These are phyloP conservation scores for Psettodes erumei DNA, from an alignment of 2,113 vertebrate genomes.

Conservation along the genomic window DNA sequence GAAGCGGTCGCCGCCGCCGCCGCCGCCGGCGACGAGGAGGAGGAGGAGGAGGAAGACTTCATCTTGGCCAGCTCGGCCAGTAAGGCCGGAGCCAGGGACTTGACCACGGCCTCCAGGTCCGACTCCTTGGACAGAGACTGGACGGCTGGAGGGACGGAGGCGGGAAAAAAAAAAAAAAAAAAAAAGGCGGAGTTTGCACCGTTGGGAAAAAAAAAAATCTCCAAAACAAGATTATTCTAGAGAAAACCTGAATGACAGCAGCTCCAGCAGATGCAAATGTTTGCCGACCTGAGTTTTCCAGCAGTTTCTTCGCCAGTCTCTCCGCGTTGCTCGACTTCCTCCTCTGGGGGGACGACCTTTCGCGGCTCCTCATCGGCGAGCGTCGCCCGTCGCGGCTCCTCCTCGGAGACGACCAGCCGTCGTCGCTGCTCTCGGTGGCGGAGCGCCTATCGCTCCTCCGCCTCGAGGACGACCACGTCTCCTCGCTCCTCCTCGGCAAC, in stretches of 20 bases:
- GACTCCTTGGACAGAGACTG: conserved; percentile 55
- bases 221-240: too few species aligned
- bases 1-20: too few species aligned
- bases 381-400: neutral
- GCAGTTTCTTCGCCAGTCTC: conserved; percentile 54
- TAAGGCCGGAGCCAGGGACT: conserved; percentile 70
- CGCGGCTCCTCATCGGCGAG: neutral
- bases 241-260: too few species aligned
- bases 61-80: conserved; percentile 73
- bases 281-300: conserved; percentile 66
- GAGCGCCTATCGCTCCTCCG: neutral
- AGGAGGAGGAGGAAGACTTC: conserved; percentile 27
- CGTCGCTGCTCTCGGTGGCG: too few species aligned
- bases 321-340: conserved; percentile 23
- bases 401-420: neutral
- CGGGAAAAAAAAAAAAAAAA: too few species aligned
- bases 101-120: conserved; percentile 64
- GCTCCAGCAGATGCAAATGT: too few species aligned
- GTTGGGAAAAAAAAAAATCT: too few species aligned
- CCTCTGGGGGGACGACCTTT: neutral
- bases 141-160: conserved; percentile 43
- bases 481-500: neutral
- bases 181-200: too few species aligned
- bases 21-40: too few species aligned
- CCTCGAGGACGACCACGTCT: neutral